Conservation (phyloP, 2,113 vertebrate genomes). For the Brevimyrus niger region DNA sequence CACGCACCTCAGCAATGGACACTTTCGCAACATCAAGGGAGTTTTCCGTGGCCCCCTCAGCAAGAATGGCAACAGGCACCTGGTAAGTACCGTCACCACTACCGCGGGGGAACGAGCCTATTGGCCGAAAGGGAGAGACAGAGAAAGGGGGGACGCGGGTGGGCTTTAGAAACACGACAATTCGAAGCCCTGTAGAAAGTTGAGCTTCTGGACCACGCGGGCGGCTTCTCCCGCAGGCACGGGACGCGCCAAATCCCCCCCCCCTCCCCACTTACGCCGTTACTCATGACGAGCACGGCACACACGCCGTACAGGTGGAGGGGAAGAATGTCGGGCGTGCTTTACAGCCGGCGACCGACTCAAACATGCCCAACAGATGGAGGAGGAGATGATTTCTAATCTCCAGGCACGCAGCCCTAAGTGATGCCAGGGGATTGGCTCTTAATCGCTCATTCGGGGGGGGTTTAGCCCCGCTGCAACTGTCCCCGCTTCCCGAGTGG, state of each 20-base stretch:
- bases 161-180: neutral
- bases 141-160: neutral
- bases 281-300: neutral
- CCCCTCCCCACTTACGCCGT: neutral
- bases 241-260: neutral
- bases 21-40: slow-evolving; percentile 78
- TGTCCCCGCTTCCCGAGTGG: neutral
- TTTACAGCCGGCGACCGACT: neutral
- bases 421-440: neutral
- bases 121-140: neutral
- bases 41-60: slow-evolving; percentile 74
- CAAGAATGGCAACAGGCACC: slow-evolving; percentile 68
- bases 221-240: neutral
- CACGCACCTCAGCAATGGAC: slow-evolving; percentile 77
- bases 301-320: neutral
- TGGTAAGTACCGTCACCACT: slow-evolving; percentile 50
- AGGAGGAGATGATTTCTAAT: slow-evolving; percentile 8
- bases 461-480: neutral
- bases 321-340: neutral
- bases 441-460: neutral
- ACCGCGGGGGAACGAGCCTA: neutral
- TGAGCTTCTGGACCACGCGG: neutral
- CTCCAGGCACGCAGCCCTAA: neutral
- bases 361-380: slow-evolving; percentile 17
- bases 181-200: neutral